A percentile compares a stretch with the other conserved stretches of the same genome.
Evolutionary conservation across 2,888 invertebrate genomes (phyloP).

Genomic region (Tenthredo notha): DNA sequence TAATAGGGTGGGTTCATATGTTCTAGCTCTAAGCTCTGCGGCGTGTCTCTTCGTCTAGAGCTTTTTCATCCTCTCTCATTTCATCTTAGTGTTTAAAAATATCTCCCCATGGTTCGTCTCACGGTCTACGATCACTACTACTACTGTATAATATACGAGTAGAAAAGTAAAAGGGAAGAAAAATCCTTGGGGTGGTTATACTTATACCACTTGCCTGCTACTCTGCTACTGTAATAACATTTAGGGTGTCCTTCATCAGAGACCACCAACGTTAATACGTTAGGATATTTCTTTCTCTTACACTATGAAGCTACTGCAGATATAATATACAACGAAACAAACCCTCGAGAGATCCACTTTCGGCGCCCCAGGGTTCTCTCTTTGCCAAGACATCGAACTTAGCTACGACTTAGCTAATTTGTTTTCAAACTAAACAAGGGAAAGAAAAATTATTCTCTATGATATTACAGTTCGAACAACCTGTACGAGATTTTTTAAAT

Average conservation of each 20-base stretch:
- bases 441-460: neutral
- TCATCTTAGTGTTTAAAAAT: constrained; percentile 40
- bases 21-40: neutral
- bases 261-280: constrained; percentile 49
- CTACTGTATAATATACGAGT: neutral
- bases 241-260: constrained; percentile 53
- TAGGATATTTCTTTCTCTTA: neutral
- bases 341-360: neutral
- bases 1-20: constrained; percentile 22
- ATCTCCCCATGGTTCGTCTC: constrained; percentile 33
- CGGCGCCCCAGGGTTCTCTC: neutral
- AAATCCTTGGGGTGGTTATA: constrained; percentile 51
- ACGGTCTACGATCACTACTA: constrained; percentile 35
- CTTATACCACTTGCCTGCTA: constrained; percentile 55
- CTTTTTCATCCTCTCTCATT: constrained; percentile 9
- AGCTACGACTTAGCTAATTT: neutral
- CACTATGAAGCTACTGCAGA: neutral
- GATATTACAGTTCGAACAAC: neutral
- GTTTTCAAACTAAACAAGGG: neutral
- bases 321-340: neutral
- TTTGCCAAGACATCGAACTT: neutral
- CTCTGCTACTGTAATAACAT: constrained; percentile 59
- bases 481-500: neutral
- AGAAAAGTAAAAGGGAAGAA: constrained; percentile 3
- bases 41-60: constrained; percentile 7